A percentile compares a stretch with the other conserved stretches of the same genome.
Conservation (phyloP, 2,888 invertebrate genomes). For the Periphyllus acericola region DNA sequence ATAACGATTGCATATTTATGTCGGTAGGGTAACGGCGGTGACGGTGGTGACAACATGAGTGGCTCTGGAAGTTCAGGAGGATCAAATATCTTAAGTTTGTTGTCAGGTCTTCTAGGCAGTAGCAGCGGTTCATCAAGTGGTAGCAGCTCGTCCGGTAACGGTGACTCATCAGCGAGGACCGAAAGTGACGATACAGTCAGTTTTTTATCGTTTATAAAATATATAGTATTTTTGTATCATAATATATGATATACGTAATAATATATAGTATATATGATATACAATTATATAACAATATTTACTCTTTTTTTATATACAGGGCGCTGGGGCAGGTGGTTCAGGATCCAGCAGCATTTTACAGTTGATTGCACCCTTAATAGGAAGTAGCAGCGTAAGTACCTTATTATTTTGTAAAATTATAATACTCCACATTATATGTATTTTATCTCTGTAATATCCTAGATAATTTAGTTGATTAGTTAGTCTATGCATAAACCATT, state of each 20-base stretch:
- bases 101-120: slow-evolving; percentile 64
- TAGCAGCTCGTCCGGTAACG: neutral
- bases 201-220: neutral
- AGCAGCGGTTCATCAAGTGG: slow-evolving; percentile 56
- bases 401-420: neutral
- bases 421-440: neutral
- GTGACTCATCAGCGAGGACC: neutral
- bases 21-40: slow-evolving; percentile 40
- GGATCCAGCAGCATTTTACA: slow-evolving; percentile 62
- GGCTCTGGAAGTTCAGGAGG: slow-evolving; percentile 63
- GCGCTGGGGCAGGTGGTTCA: slow-evolving; percentile 62
- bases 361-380: slow-evolving; percentile 61
- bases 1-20: neutral
- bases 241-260: too few species aligned
- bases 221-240: neutral
- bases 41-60: slow-evolving; percentile 6
- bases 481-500: neutral
- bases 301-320: slow-evolving; percentile 15
- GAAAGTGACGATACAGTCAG: slow-evolving; percentile 44
- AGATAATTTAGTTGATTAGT: neutral
- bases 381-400: slow-evolving; percentile 62
- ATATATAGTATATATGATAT: too few species aligned
- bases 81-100: slow-evolving; percentile 64
- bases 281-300: neutral
- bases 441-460: neutral